phyloP scores from a whole-genome alignment of 2,797 vertebrate genomes.

The Chloroceryle amazona region DNA sequence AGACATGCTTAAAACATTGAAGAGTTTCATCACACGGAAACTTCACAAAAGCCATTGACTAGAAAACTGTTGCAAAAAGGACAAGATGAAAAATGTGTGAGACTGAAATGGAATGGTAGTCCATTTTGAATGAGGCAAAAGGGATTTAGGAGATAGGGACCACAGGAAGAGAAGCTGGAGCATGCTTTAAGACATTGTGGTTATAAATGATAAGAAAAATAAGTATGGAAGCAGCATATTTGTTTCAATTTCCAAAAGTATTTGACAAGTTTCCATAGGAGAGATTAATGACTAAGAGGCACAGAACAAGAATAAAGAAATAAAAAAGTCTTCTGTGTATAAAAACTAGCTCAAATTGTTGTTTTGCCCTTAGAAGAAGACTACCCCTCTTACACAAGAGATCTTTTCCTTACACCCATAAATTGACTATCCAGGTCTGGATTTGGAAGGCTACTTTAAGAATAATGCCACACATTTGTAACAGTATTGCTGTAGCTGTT shows the following conservation, averaged over 20 bases:
- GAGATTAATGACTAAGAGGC: slow-evolving; percentile 37
- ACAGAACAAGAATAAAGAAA: slow-evolving; percentile 7
- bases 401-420: background rate
- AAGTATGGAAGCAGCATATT: slow-evolving; percentile 30
- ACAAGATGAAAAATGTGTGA: slow-evolving; percentile 24
- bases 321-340: background rate
- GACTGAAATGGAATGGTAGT: background rate
- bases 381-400: background rate
- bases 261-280: slow-evolving; percentile 34
- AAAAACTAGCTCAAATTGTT: background rate
- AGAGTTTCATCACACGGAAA: background rate
- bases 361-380: slow-evolving; percentile 6
- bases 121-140: background rate
- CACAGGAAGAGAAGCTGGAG: background rate
- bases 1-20: background rate
- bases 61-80: background rate
- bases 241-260: slow-evolving; percentile 50
- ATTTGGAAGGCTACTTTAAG: background rate
- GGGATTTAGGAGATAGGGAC: background rate
- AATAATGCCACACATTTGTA: background rate
- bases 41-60: background rate
- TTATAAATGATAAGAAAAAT: slow-evolving; percentile 44
- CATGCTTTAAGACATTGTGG: background rate
- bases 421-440: background rate
- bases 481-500: background rate